A percentile compares a stretch with the other conserved stretches of the same genome.
These are phyloP conservation scores for Cichlasoma orientale DNA, from an alignment of 2,797 vertebrate species.

Conservation along the genomic window DNA sequence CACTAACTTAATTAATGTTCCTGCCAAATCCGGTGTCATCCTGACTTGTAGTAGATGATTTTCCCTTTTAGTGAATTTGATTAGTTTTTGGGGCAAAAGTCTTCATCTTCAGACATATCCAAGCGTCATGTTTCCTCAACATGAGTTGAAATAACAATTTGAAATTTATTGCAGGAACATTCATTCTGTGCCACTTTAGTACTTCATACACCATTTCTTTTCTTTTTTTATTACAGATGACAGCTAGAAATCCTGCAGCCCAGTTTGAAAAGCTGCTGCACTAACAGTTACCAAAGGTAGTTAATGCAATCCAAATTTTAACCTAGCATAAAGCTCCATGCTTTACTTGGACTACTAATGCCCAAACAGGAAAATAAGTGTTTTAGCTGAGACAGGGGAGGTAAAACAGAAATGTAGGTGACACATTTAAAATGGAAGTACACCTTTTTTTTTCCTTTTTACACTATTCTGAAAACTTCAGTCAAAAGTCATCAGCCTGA, in stretches of 20 bases:
- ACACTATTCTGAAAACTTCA: constrained; percentile 17
- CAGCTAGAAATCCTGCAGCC: neutral
- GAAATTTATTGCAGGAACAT: neutral
- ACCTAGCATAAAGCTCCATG: neutral
- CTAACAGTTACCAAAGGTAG: neutral
- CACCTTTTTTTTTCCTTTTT: constrained; percentile 24
- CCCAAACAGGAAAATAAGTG: neutral
- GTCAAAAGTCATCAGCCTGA: constrained; percentile 37
- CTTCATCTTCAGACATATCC: neutral
- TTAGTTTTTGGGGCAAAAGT: neutral
- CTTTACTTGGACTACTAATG: neutral
- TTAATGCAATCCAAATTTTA: neutral
- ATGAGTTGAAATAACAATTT: neutral
- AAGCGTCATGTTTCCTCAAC: neutral
- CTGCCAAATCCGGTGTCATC: too few relatives aligned
- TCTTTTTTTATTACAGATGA: neutral
- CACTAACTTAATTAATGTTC: neutral
- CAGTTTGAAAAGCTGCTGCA: neutral
- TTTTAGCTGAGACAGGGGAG: neutral
- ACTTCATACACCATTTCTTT: neutral
- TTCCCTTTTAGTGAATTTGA: neutral
- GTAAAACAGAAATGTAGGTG: neutral
- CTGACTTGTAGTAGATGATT: neutral
- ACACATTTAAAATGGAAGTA: constrained; percentile 21
- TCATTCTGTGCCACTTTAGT: neutral